Evolutionary conservation across 2,888 invertebrate genomes (phyloP).

Genomic region (Diplolepis rosae): DNA sequence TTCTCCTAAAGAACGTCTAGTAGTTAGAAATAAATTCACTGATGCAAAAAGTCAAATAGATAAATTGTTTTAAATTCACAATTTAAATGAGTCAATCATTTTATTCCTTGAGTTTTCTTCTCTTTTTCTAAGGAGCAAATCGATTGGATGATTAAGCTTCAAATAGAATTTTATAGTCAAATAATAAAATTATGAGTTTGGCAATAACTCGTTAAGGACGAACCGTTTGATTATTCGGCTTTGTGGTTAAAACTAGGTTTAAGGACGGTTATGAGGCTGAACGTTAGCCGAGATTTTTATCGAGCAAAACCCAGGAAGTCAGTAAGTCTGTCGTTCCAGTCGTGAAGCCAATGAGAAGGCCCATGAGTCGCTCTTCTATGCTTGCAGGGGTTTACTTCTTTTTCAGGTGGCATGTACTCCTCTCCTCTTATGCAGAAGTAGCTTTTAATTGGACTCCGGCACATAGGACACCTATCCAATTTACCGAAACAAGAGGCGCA

Average conservation of each 20-base stretch:
- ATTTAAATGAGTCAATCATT: too few relatives aligned
- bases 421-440: conserved; percentile 89
- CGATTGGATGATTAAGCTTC: background rate
- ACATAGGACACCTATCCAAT: conserved; percentile 90
- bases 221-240: background rate
- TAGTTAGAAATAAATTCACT: too few relatives aligned
- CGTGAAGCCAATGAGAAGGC: conserved; percentile 75
- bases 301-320: conserved; percentile 84
- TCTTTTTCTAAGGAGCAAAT: too few relatives aligned
- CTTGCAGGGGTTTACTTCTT: conserved; percentile 72
- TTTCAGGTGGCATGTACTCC: conserved; percentile 79
- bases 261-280: conserved; percentile 21
- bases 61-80: too few relatives aligned
- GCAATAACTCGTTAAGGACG: background rate
- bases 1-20: too few relatives aligned
- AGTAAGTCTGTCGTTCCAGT: conserved; percentile 83
- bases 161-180: background rate
- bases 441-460: conserved; percentile 86
- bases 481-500: conserved; percentile 88
- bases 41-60: too few relatives aligned
- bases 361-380: conserved; percentile 70
- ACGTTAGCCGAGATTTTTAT: conserved; percentile 59
- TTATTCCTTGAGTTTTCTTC: too few relatives aligned
- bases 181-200: background rate
- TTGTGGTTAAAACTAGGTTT: background rate